These are phyloP conservation scores for Tanytarsus gracilentus DNA, from an alignment of 2,888 invertebrate species.

Conservation along the genomic window DNA sequence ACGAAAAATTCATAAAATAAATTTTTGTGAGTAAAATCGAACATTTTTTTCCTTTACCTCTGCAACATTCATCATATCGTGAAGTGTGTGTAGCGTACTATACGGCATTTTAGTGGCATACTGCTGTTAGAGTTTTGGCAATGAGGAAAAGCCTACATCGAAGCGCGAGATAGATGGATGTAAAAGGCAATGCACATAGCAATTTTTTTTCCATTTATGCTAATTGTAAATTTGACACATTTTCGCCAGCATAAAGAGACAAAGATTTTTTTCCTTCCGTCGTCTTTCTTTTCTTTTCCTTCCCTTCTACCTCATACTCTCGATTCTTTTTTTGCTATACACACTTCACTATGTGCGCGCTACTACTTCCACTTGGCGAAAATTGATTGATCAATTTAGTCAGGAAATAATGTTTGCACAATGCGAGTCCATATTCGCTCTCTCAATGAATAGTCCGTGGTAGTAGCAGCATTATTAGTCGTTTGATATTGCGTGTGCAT, in stretches of 20 bases:
- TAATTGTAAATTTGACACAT: no score
- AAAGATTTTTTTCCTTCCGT: not conserved
- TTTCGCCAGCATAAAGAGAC: no score
- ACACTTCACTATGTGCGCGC: not conserved
- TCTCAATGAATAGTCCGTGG: not conserved
- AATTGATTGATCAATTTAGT: slow-evolving; percentile 20
- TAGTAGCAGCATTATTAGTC: no score
- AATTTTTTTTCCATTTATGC: no score
- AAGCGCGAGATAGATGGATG: no score
- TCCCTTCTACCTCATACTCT: not conserved
- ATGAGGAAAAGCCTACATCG: slow-evolving; percentile 8
- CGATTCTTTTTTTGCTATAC: not conserved
- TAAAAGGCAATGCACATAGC: not conserved
- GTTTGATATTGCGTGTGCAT: no score
- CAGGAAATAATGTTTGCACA: not conserved
- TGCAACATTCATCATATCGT: not conserved
- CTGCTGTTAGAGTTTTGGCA: no score
- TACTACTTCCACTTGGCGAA: not conserved
- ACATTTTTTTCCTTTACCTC: not conserved
- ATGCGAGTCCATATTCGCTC: not conserved
- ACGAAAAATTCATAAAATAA: slow-evolving; percentile 15
- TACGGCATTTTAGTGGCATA: no score
- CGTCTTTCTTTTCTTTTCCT: not conserved
- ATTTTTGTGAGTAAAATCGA: slow-evolving; percentile 11
- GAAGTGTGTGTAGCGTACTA: no score